Evolutionary conservation across 2,113 vertebrate genomes (phyloP).

Genomic region (Noturus placidus): DNA sequence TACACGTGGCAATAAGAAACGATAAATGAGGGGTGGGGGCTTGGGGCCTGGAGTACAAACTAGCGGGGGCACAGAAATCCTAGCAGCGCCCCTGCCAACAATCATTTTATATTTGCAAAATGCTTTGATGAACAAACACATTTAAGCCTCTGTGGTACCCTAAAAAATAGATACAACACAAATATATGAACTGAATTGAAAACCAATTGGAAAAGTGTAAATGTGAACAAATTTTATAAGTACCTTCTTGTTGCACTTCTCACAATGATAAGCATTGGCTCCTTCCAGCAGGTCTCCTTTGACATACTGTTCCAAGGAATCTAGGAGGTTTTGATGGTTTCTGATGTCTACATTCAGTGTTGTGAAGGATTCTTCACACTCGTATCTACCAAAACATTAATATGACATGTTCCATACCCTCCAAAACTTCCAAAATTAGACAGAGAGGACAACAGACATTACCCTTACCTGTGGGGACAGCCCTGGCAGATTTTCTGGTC

Average conservation of each 20-base stretch:
- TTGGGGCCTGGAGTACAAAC: no score
- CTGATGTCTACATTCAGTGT: slow-evolving; percentile 98
- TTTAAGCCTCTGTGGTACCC: no score
- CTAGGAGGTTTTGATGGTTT: slow-evolving; percentile 97
- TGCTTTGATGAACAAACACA: no score
- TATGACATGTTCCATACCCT: background rate
- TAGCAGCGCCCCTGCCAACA: no score
- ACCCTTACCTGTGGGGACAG: slow-evolving; percentile 89
- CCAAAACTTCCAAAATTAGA: background rate
- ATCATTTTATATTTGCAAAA: no score
- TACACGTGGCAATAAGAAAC: no score
- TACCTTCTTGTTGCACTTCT: slow-evolving; percentile 99
- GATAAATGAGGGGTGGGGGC: no score
- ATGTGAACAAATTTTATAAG: background rate
- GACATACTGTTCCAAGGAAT: slow-evolving; percentile 97
- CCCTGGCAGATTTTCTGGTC: slow-evolving; percentile 99
- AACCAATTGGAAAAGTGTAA: background rate
- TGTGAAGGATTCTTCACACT: slow-evolving; percentile 98
- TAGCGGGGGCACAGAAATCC: no score
- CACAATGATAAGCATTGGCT: slow-evolving; percentile 98
- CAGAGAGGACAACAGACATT: background rate
- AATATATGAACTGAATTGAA: background rate
- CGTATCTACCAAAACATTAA: slow-evolving; percentile 77
- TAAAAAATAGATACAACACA: no score
- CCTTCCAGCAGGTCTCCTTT: slow-evolving; percentile 97